Percentiles rank a stretch among this genome's conserved stretches.
Evolutionary conservation across 2,797 vertebrate genomes (phyloP).

Genomic region (Tokudaia tokunoshimensis): DNA sequence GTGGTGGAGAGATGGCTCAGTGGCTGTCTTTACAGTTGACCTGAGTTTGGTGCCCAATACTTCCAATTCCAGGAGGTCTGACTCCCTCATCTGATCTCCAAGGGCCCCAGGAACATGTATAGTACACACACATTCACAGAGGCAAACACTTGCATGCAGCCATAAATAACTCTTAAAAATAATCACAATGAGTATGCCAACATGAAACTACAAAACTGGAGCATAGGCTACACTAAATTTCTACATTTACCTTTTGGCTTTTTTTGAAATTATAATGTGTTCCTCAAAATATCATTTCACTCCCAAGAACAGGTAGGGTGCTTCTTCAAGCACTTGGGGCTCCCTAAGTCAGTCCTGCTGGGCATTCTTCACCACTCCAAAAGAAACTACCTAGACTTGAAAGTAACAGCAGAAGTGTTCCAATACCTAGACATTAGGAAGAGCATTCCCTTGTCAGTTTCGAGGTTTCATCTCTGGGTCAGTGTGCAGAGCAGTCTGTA

Average conservation of each 20-base stretch:
- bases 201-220: conserved; percentile 6
- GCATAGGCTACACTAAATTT: neutral
- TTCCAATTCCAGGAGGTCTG: neutral
- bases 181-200: conserved; percentile 26
- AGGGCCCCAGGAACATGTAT: neutral
- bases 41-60: neutral
- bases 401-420: neutral
- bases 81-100: neutral
- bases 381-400: neutral
- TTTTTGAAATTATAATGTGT: conserved; percentile 14
- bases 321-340: neutral
- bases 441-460: neutral
- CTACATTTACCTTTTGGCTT: neutral
- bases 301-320: neutral
- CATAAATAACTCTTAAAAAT: neutral
- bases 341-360: neutral
- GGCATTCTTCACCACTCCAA: neutral
- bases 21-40: neutral
- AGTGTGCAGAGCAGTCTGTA: neutral
- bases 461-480: conserved; percentile 10
- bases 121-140: too few relatives aligned
- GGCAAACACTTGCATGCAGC: neutral
- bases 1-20: too few relatives aligned
- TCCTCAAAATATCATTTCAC: neutral
- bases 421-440: neutral